Evolutionary conservation across 2,113 vertebrate species (phyloP), one percentile per base, ranked within the genome.

Genomic region (Crypturellus undulatus): DNA sequence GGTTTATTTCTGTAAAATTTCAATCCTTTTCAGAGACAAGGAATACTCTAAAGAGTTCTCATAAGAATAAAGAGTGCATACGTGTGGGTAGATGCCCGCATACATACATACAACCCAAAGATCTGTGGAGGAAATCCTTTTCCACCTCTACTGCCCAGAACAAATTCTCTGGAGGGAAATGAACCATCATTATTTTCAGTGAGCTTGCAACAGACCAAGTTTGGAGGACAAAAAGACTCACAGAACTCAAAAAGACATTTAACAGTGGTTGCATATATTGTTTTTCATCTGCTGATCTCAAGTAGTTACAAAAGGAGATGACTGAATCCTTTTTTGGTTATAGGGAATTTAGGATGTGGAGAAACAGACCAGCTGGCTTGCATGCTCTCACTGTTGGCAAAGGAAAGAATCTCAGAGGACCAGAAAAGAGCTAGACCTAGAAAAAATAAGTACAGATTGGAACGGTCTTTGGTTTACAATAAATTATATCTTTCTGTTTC

Each of bases 101-200:
- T 25, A 52, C 12, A 36, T 26, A 20, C 0, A 17, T 28, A 77
- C 0, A 0, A 4, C 51, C 21, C 22, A 49, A 4, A 10, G 11
- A 47, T 24, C 24, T 64, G 26, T 6, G 4, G 26, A 79, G 26
- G 12, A 67, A 6, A 38, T 52, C 21, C 28, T 38, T 67, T 79
- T 49, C 43, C 25, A 81, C 40, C 28, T 71, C 36, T 12, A 16
- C 17, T 36, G 24, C 4, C 17, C 21, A n/a, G 32, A 16, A 7
- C 10, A 84, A 68, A 36, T 4, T 51, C 12, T 40, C 49, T 30
- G 79, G 79, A 63, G 34, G 15, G 68, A 9, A 12, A 4, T 34
- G 49, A 60, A 51, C 15, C 26, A 67, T 58, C 63, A 28, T 7
- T 72, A 45, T 63, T 80, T 38, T 56, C 73, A 30, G 8, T 47